These are phyloP conservation scores for Tenodera sinensis DNA, from an alignment of 2,888 invertebrate genomes.

Conservation along the genomic window DNA sequence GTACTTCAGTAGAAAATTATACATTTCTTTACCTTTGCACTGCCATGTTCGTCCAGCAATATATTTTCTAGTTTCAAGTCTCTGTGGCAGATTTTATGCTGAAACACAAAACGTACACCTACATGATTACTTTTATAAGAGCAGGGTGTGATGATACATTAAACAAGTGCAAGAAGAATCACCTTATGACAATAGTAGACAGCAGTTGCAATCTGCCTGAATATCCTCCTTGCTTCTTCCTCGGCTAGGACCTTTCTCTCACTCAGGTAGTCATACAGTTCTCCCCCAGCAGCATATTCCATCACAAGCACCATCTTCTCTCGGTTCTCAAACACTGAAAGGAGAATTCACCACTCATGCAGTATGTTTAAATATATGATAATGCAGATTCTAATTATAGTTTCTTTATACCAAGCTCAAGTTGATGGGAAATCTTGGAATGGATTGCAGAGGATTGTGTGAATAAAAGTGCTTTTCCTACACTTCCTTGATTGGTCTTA, in stretches of 20 bases:
- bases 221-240: conserved; percentile 89
- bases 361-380: no score
- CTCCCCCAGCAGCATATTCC: conserved; percentile 98
- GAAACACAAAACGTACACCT: conserved; percentile 33
- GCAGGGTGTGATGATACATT: background rate
- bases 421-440: background rate
- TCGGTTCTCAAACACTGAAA: conserved; percentile 95
- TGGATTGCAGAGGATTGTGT: no score
- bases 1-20: no score
- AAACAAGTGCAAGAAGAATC: conserved; percentile 21
- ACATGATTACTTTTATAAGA: background rate
- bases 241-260: conserved; percentile 87
- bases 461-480: no score
- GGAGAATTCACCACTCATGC: conserved; percentile 27
- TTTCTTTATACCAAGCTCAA: background rate
- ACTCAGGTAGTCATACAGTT: conserved; percentile 94
- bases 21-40: conserved; percentile 75
- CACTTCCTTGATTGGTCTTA: no score
- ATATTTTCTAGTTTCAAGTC: conserved; percentile 96
- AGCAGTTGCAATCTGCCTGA: conserved; percentile 94
- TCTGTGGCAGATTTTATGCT: conserved; percentile 93
- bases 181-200: conserved; percentile 95
- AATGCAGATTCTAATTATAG: background rate
- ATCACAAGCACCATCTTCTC: conserved; percentile 99
- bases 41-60: conserved; percentile 85